Evolutionary conservation across 2,797 vertebrate genomes (phyloP), one percentile per base, ranked within the genome.

Genomic region (Danio aesculapii): DNA sequence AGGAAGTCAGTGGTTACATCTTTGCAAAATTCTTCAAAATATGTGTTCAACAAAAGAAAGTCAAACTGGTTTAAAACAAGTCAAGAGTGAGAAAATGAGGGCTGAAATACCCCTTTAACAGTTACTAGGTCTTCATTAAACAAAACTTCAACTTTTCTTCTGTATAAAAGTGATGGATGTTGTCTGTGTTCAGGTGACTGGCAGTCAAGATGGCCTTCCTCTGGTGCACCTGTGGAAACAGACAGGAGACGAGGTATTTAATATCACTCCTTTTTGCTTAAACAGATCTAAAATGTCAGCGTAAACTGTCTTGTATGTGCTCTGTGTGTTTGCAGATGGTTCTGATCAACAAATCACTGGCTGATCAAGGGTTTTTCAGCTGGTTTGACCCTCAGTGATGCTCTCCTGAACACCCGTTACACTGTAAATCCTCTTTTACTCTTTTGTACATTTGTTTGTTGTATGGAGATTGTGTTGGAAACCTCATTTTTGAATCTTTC

Each of bases 171-270:
- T 77, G 49, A 53, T 4, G 1, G 50, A 69, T 72, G n/a, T 71
- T 63, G 17, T 39, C 41, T 79, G 44, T 75, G 43, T 43, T 69
- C 85, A 96, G 96, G 95, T 96, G 71, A 95, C 94, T 30, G 94
- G 92, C 84, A 95, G 91, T 0, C 92, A 95, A 50, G 92, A 91
- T 0, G 95, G 95, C n/a, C 92, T 96, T 87, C 96, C 95, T 0
- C 86, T 96, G 78, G 95, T 96, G 79, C 95, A 96, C 82, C 87
- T 96, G 49, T 96, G 96, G 96, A 94, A 92, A 68, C 83, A 95
- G 88, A 88, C 84, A 77, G 95, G 92, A 68, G 93, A 95, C 43
- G 92, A 96, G 91, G 96, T 96, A 79, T 10, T 92, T 79, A 59
- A 9, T 30, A 3, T 30, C 30, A 30, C 30, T 30, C 30, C 30